A percentile compares a stretch with the other conserved stretches of the same genome.
Evolutionary conservation across 2,113 vertebrate genomes (phyloP).

Genomic region (Strix uralensis): DNA sequence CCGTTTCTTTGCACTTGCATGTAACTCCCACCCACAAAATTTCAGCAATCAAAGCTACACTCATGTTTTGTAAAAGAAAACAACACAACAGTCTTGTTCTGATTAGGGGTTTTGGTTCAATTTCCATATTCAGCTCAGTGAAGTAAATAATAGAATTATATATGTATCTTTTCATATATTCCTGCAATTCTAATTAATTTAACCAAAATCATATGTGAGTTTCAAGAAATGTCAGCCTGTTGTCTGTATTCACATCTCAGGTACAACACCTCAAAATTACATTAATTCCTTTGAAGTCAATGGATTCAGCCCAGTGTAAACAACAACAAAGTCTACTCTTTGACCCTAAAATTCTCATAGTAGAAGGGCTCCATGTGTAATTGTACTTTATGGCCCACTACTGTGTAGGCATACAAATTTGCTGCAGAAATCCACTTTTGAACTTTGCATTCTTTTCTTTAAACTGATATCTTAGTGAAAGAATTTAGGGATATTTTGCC

Average conservation of each 20-base stretch:
- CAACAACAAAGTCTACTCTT: neutral
- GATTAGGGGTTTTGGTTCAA: neutral
- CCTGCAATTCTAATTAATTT: neutral
- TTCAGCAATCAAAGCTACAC: neutral
- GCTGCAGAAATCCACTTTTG: neutral
- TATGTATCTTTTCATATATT: neutral
- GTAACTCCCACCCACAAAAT: neutral
- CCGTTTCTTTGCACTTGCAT: neutral
- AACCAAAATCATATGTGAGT: neutral
- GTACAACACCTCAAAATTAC: neutral
- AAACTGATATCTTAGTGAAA: neutral
- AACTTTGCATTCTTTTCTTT: neutral
- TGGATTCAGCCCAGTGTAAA: neutral
- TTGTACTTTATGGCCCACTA: neutral
- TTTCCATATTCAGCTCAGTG: neutral
- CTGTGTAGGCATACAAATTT: neutral
- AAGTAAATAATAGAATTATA: neutral
- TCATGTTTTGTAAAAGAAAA: neutral
- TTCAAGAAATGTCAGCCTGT: neutral
- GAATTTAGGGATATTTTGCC: neutral
- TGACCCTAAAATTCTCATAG: neutral
- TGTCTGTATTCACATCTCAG: neutral
- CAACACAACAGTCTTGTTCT: neutral
- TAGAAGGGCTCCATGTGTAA: neutral
- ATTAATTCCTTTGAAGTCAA: neutral